Conservation (phyloP, 2,797 vertebrate species). For the Paratrypauchen microcephalus region DNA sequence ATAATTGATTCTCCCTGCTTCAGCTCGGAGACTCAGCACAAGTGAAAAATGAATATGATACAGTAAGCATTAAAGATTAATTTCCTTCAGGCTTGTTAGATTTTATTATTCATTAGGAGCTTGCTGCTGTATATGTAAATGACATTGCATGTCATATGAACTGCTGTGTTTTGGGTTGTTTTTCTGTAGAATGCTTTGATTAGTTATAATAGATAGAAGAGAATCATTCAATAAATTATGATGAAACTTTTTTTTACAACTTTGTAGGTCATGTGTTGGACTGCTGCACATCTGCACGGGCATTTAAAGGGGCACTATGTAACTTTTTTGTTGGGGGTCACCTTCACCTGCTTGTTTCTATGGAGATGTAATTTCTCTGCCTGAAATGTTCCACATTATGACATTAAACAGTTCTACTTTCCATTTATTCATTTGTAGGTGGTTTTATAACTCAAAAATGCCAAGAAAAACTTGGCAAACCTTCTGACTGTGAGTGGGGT, state of each 20-base stretch:
- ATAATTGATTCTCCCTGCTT: slow-evolving; percentile 28
- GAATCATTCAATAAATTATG: not conserved
- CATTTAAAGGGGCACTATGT: too few species aligned
- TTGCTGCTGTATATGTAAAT: slow-evolving; percentile 54
- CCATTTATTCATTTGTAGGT: too few species aligned
- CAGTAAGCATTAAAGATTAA: slow-evolving; percentile 68
- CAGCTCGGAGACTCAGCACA: slow-evolving; percentile 36
- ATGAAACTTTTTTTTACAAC: not conserved
- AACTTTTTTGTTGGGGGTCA: too few species aligned
- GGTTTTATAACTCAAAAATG: too few species aligned
- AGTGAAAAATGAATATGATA: slow-evolving; percentile 57
- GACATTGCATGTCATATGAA: slow-evolving; percentile 37
- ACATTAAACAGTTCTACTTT: too few species aligned
- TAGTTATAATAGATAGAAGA: slow-evolving; percentile 13
- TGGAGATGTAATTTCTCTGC: too few species aligned
- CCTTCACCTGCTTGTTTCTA: too few species aligned
- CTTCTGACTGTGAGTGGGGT: too few species aligned
- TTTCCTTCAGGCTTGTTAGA: slow-evolving; percentile 58
- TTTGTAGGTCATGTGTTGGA: not conserved
- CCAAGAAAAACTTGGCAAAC: too few species aligned
- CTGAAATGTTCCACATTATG: too few species aligned
- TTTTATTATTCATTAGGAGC: slow-evolving; percentile 65
- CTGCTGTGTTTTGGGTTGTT: not conserved
- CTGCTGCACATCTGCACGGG: not conserved
- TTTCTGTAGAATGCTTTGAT: slow-evolving; percentile 4